Evolutionary conservation across 2,888 invertebrate species (phyloP).

Genomic region (Willowsia nigromaculata): DNA sequence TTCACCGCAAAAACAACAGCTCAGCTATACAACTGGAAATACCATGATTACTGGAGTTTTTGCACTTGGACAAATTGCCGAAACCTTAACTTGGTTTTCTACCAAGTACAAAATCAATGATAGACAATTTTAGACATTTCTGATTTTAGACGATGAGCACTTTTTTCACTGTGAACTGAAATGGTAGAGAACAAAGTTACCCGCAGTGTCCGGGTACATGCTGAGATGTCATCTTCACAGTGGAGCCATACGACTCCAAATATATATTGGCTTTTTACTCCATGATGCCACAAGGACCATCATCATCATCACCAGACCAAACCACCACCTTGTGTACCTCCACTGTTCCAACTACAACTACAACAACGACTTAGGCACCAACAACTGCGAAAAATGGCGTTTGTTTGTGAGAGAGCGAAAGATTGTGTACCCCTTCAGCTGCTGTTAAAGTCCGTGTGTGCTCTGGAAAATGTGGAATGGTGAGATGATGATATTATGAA

Average conservation of each 20-base stretch:
- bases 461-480: neutral
- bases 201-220: slow-evolving; percentile 65
- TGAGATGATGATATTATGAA: slow-evolving; percentile 52
- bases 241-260: slow-evolving; percentile 50
- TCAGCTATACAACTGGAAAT: neutral
- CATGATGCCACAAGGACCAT: slow-evolving; percentile 20
- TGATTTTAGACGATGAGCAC: too few species aligned
- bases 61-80: too few species aligned
- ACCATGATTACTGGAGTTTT: neutral
- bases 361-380: neutral
- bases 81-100: too few species aligned
- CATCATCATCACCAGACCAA: neutral
- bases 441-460: neutral
- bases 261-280: slow-evolving; percentile 56
- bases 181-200: slow-evolving; percentile 49
- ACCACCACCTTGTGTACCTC: too few species aligned
- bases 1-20: neutral
- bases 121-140: too few species aligned
- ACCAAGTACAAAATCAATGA: too few species aligned
- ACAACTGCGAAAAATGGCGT: neutral
- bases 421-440: neutral
- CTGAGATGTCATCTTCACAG: slow-evolving; percentile 71
- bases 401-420: slow-evolving; percentile 13
- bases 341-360: neutral
- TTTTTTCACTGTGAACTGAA: too few species aligned